These are phyloP conservation scores for Homarus americanus DNA, from an alignment of 1,140 invertebrate genomes.

Conservation along the genomic window DNA sequence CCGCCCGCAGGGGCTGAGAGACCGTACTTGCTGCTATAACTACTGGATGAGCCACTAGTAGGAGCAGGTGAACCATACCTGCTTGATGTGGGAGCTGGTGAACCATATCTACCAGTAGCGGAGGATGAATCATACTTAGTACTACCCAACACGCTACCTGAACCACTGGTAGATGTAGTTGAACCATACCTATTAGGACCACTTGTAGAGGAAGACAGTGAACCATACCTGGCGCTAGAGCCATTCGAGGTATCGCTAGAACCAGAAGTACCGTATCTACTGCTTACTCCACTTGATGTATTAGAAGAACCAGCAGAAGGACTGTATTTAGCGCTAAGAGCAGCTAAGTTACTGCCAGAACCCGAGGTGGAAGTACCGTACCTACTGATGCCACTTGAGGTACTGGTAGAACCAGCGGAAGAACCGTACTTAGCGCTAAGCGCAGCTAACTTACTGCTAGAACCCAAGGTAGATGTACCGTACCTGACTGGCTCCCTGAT, in stretches of 20 bases:
- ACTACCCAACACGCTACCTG: neutral
- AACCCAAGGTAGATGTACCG: neutral
- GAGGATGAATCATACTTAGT: neutral
- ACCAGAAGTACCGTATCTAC: neutral
- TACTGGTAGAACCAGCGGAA: neutral
- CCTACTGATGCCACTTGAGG: neutral
- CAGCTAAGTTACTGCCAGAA: slow-evolving; percentile 10
- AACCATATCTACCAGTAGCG: neutral
- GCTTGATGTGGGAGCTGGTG: neutral
- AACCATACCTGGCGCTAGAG: neutral
- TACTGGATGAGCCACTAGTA: neutral
- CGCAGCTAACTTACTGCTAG: neutral
- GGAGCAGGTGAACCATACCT: neutral
- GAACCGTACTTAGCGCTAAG: slow-evolving; percentile 16
- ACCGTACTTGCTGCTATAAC: neutral
- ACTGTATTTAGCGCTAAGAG: slow-evolving; percentile 8
- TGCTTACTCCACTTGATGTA: neutral
- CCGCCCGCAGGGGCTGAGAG: neutral
- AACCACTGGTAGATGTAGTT: neutral
- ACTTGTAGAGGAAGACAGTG: neutral
- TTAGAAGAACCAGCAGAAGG: neutral
- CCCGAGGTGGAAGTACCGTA: slow-evolving; percentile 18
- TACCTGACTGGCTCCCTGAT: slow-evolving; percentile 1
- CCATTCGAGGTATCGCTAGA: neutral
- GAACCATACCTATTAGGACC: neutral